Conservation (phyloP, 2,797 vertebrate genomes). For the Galago senegalensis region DNA sequence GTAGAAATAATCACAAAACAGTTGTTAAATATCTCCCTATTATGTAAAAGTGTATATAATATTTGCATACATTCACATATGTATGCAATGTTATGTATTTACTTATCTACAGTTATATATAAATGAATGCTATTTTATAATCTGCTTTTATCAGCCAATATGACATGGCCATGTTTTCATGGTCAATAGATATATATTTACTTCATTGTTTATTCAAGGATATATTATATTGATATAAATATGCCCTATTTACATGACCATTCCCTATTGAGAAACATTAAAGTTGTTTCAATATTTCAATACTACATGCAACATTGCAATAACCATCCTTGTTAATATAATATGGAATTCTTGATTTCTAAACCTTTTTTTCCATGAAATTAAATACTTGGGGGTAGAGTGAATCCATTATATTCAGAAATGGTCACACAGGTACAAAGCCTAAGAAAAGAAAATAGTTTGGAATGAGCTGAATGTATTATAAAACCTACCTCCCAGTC, state of each 20-base stretch:
- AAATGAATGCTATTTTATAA: background rate
- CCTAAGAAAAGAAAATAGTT: conserved; percentile 50
- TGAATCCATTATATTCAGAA: conserved; percentile 58
- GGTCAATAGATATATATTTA: background rate
- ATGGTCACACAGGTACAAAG: conserved; percentile 18
- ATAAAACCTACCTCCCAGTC: conserved; percentile 22
- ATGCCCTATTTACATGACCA: background rate
- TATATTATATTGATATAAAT: background rate
- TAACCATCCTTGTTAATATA: conserved; percentile 14
- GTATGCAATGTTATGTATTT: background rate
- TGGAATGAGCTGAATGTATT: conserved; percentile 16
- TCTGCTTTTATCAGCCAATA: conserved; percentile 1
- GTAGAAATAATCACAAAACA: conserved; percentile 23
- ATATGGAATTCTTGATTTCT: conserved; percentile 28
- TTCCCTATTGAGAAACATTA: background rate
- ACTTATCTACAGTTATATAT: background rate
- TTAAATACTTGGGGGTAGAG: conserved; percentile 56
- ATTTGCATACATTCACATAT: conserved; percentile 8
- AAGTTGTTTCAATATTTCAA: background rate
- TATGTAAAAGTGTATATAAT: background rate
- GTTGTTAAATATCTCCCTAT: background rate
- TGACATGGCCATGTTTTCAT: conserved; percentile 11
- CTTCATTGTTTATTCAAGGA: background rate
- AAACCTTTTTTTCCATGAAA: conserved; percentile 19
- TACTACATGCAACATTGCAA: background rate